Base-by-base conservation (phyloP, 2,797 vertebrate species). In the Steatocranus sp. region DNA sequence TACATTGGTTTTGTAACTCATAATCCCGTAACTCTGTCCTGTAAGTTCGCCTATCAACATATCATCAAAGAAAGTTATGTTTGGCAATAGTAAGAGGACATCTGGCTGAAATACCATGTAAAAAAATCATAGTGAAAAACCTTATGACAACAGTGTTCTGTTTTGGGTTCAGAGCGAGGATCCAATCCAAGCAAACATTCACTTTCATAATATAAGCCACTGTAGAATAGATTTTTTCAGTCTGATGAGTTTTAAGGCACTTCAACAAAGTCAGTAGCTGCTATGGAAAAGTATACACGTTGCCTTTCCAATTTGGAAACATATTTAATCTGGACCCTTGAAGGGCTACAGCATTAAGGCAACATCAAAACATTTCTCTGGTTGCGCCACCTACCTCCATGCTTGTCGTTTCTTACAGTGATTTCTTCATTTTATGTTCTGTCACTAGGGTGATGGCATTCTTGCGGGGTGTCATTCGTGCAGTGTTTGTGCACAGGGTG, bases 401-500 rank as follows among this genome's bases (percentile, higher is more conserved):
- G 15, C 3, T 61, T 1, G 3, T 2, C 1, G 32, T 8, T 15
- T 1, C 8, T 86, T 15, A 85, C 27, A 17, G 11, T 27, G 3
- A 63, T 58, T 51, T 41, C 58, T 68, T 8, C 6, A 3, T 15
- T 11, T 83, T 18, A 41, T 23, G 3, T 46, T 43, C 43, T 63
- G 49, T 80, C 63, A 4, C 32, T 83, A 95, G 96, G 92, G 91
- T 0, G 94, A 97, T 23, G 97, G 97, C n/a, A 95, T 99, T 79
- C 96, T 98, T 6, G 96, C 98, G 0, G 98, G 98, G 70, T 99
- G 98, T 94, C 98, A 98, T 83, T 97, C 97, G 68, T 99, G 98
- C 91, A 97, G 96, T 5, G 97, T 99, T 86, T 99, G 98, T 68
- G 97, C 96, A 36, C 97, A 98, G 0, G 98, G 98, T 5, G 93